phyloP scores from a whole-genome alignment of 2,797 vertebrate species.

The Tokudaia muenninki region DNA sequence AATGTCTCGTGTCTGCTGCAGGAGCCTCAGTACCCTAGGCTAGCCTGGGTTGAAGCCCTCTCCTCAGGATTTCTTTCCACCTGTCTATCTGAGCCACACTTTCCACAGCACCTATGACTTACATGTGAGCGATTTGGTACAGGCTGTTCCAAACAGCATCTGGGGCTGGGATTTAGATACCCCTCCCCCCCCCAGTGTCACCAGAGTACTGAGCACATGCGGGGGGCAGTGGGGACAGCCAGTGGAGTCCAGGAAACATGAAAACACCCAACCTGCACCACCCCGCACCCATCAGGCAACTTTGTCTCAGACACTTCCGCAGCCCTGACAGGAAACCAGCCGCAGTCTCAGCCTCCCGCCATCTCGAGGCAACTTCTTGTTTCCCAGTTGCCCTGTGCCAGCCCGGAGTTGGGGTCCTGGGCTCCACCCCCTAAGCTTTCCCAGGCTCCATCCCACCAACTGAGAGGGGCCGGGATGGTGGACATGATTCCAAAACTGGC shows the following conservation, averaged over 20 bases:
- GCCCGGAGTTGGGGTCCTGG: conserved; percentile 55
- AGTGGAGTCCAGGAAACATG: neutral
- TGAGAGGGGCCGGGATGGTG: conserved; percentile 71
- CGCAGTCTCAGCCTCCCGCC: conserved; percentile 67
- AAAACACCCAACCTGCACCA: neutral
- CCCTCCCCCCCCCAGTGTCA: too few relatives aligned
- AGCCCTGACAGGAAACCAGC: conserved; percentile 83
- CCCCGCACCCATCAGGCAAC: neutral
- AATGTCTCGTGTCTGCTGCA: neutral
- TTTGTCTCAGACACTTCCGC: conserved; percentile 73
- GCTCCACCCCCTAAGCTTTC: conserved; percentile 64
- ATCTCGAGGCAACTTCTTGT: conserved; percentile 78
- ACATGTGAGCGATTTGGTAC: neutral
- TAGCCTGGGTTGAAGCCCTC: neutral
- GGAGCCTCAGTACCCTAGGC: neutral
- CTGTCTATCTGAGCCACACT: too few relatives aligned
- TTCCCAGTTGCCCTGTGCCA: conserved; percentile 74
- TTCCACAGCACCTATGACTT: neutral
- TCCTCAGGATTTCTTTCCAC: neutral
- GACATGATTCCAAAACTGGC: conserved; percentile 75
- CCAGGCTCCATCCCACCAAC: conserved; percentile 54
- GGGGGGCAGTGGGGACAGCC: neutral
- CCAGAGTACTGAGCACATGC: neutral
- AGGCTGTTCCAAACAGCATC: accelerated
- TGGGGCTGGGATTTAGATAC: neutral